Evolutionary conservation across 2,888 invertebrate species (phyloP).

Genomic region (Pogonocherus hispidulus): DNA sequence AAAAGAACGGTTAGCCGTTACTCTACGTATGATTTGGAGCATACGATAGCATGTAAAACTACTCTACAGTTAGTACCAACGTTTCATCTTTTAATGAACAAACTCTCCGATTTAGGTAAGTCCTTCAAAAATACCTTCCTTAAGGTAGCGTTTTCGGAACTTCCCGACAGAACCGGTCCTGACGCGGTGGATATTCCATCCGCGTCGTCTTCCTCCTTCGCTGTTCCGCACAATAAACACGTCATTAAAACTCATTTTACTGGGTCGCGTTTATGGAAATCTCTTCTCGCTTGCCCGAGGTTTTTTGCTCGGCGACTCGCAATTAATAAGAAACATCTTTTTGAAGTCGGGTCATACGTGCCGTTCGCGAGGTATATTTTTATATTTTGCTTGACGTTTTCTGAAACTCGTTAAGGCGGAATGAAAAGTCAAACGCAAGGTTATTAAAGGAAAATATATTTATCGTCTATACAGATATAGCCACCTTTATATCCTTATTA

Average conservation of each 20-base stretch:
- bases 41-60: no score
- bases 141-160: no score
- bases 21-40: no score
- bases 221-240: constrained; percentile 60
- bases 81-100: no score
- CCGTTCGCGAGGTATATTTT: not conserved
- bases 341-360: not conserved
- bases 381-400: not conserved
- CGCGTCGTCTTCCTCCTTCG: constrained; percentile 53
- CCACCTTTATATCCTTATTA: no score
- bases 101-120: no score
- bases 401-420: not conserved
- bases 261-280: constrained; percentile 50
- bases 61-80: no score
- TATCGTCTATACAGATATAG: no score
- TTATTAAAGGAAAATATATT: not conserved
- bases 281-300: constrained; percentile 25
- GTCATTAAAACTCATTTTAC: constrained; percentile 62
- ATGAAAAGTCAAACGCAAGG: not conserved
- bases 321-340: constrained; percentile 10
- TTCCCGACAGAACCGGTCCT: no score
- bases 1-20: no score
- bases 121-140: no score
- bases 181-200: no score
- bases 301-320: constrained; percentile 12